phyloP scores from a whole-genome alignment of 2,113 vertebrate species.

The Syngnathus scovelli region DNA sequence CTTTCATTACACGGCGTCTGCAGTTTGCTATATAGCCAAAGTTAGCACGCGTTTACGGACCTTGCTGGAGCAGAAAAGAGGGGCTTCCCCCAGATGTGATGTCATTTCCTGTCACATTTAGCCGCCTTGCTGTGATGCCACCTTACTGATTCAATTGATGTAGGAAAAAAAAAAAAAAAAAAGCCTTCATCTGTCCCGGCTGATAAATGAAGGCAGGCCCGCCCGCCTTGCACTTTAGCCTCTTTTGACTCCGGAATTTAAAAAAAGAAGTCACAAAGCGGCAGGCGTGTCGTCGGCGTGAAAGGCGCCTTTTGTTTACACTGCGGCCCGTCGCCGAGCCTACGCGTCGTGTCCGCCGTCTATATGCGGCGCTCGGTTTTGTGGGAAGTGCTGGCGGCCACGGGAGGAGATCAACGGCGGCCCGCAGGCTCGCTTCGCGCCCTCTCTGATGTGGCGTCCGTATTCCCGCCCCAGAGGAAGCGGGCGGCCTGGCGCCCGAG shows the following conservation, averaged over 20 bases:
- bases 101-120: not conserved
- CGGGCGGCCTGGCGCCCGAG: slow-evolving; percentile 54
- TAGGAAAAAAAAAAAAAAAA: not conserved
- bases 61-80: too few species aligned
- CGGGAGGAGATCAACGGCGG: slow-evolving; percentile 60
- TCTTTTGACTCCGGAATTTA: slow-evolving; percentile 19
- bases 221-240: not conserved
- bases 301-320: slow-evolving; percentile 49
- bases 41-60: too few species aligned
- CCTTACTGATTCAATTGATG: not conserved
- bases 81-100: too few species aligned
- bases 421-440: slow-evolving; percentile 51
- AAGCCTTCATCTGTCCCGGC: not conserved
- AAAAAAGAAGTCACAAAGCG: not conserved
- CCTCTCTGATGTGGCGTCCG: slow-evolving; percentile 65
- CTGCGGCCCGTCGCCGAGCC: slow-evolving; percentile 22
- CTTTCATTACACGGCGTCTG: too few species aligned
- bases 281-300: slow-evolving; percentile 28
- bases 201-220: slow-evolving; percentile 15
- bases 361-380: slow-evolving; percentile 52
- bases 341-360: slow-evolving; percentile 39
- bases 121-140: too few species aligned
- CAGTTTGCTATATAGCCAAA: too few species aligned
- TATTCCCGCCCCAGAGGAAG: slow-evolving; percentile 45
- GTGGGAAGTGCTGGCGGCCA: slow-evolving; percentile 50